A percentile compares a stretch with the other conserved stretches of the same genome.
phyloP scores from a whole-genome alignment of 2,113 vertebrate species.

The Meleagris gallopavo region DNA sequence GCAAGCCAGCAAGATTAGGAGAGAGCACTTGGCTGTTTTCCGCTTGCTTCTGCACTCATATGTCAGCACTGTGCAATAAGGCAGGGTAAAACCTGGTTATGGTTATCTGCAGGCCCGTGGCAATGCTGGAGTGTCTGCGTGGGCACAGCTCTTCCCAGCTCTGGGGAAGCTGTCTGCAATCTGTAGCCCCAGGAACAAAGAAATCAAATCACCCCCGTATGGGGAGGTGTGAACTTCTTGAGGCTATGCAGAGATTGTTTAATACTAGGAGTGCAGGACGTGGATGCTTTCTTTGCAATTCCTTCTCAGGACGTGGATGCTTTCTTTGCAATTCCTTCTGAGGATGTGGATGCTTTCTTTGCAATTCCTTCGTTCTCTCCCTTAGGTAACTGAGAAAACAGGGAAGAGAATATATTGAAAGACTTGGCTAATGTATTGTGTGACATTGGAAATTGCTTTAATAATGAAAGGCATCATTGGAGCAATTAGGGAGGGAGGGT shows the following conservation, averaged over 20 bases:
- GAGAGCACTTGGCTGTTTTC: neutral
- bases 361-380: neutral
- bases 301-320: neutral
- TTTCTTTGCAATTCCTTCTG: neutral
- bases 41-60: neutral
- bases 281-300: neutral
- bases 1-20: neutral
- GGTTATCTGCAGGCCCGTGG: neutral
- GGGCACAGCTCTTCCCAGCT: neutral
- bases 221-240: neutral
- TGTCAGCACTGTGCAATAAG: neutral
- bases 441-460: constrained; percentile 32
- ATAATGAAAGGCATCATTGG: constrained; percentile 38
- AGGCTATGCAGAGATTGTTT: accelerated
- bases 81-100: neutral
- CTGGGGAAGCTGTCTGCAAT: neutral
- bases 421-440: neutral
- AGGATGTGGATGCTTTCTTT: neutral
- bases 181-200: neutral
- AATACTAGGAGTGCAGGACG: neutral
- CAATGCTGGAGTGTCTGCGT: accelerated
- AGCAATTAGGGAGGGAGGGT: neutral
- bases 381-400: neutral
- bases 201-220: neutral
- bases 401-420: neutral